Evolutionary conservation across 2,113 vertebrate genomes (phyloP).

Genomic region (Etheostoma spectabile): DNA sequence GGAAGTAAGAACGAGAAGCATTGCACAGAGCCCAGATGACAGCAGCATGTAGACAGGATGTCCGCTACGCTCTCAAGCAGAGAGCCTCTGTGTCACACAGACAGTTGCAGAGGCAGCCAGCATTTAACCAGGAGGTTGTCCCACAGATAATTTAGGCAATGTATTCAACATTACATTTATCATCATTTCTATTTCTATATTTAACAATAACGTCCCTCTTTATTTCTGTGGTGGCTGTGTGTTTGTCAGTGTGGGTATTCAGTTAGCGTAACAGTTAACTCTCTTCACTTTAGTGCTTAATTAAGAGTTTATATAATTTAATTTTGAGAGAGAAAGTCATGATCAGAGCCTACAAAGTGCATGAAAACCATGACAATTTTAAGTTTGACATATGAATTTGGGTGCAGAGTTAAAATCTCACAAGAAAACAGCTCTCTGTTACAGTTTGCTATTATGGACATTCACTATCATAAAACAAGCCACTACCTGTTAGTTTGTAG

Average conservation of each 20-base stretch:
- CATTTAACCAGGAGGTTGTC: not conserved
- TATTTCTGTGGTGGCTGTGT: not conserved
- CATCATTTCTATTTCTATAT: not conserved
- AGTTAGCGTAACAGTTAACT: not conserved
- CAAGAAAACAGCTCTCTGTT: not conserved
- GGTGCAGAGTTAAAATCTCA: not conserved
- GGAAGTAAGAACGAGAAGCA: slow-evolving; percentile 70
- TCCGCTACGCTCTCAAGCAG: slow-evolving; percentile 71
- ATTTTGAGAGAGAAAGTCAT: not conserved
- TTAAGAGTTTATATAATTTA: not conserved
- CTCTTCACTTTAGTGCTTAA: not conserved
- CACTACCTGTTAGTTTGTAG: not conserved
- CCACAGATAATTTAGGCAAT: slow-evolving; percentile 1
- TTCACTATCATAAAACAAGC: not conserved
- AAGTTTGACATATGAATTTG: not conserved
- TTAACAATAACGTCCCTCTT: not conserved
- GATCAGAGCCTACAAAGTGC: not conserved
- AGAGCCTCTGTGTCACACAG: slow-evolving; percentile 65
- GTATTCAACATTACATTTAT: not conserved
- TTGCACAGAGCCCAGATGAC: slow-evolving; percentile 54
- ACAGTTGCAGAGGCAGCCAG: not conserved
- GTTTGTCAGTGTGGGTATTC: slow-evolving; percentile 7
- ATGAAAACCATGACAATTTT: not conserved
- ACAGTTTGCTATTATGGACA: not conserved
- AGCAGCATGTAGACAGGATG: slow-evolving; percentile 76